A percentile compares a stretch with the other conserved stretches of the same genome.
Evolutionary conservation across 2,888 invertebrate species (phyloP).

Genomic region (Harmothoe impar): DNA sequence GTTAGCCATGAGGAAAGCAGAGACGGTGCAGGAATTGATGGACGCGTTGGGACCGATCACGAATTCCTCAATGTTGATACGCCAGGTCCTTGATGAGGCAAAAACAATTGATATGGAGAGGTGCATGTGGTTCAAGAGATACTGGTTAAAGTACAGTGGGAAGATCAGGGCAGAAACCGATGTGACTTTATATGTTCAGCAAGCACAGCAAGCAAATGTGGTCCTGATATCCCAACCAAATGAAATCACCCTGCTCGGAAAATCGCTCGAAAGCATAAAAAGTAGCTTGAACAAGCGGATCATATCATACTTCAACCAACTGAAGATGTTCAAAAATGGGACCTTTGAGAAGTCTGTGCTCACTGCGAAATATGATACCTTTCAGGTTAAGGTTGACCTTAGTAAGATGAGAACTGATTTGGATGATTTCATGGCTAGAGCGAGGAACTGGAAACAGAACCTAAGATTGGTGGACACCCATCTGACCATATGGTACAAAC

Average conservation of each 20-base stretch:
- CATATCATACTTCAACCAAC: not conserved
- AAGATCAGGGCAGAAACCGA: not conserved
- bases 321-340: not conserved
- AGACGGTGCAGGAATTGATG: not conserved
- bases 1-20: not conserved
- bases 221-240: not conserved
- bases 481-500: not conserved
- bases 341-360: not conserved
- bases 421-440: not conserved
- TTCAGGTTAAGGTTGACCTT: not conserved
- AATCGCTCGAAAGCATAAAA: not conserved
- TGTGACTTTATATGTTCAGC: not conserved
- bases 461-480: not conserved
- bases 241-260: not conserved
- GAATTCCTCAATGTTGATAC: too few relatives aligned
- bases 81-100: not conserved
- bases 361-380: not conserved
- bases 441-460: not conserved
- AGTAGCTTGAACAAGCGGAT: not conserved
- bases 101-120: not conserved
- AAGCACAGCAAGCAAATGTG: not conserved
- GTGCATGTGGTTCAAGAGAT: conserved; percentile 35
- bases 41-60: not conserved
- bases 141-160: not conserved
- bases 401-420: not conserved